Evolutionary conservation across 2,797 vertebrate species (phyloP).

Genomic region (Echeneis naucrates): DNA sequence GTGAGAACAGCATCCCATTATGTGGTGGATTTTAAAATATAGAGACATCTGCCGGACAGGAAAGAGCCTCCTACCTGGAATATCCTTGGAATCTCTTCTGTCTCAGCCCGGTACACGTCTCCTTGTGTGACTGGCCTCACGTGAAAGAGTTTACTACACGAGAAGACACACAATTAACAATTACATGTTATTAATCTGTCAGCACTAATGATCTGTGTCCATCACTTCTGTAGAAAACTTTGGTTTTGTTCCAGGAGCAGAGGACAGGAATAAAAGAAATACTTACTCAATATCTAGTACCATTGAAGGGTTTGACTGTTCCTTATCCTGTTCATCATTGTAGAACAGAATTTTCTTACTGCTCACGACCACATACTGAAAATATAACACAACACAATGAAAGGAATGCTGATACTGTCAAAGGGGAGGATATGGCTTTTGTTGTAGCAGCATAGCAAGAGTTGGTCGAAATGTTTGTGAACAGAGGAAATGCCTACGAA

Average conservation of each 20-base stretch:
- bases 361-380: conserved; percentile 98
- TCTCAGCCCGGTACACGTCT: conserved; percentile 98
- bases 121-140: conserved; percentile 99
- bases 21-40: conserved; percentile 7
- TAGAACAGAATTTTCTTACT: conserved; percentile 99
- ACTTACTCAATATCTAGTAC: conserved; percentile 99
- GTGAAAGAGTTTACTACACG: conserved; percentile 95
- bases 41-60: conserved; percentile 2
- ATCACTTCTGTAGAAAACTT: background rate
- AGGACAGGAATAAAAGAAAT: background rate
- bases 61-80: conserved; percentile 90
- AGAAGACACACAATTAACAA: conserved; percentile 5
- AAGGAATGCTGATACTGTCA: conserved; percentile 18
- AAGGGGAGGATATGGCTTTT: background rate
- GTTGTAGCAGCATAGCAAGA: conserved; percentile 17
- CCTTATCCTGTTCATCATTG: conserved; percentile 98
- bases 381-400: conserved; percentile 43
- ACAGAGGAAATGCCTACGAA: conserved; percentile 32
- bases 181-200: background rate
- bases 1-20: conserved; percentile 11
- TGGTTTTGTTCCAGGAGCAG: too few relatives aligned
- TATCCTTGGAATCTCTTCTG: conserved; percentile 98
- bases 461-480: conserved; percentile 15
- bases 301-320: conserved; percentile 98
- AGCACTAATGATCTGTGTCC: background rate